Evolutionary conservation across 2,888 invertebrate species (phyloP).

Genomic region (Drosophila colorata): DNA sequence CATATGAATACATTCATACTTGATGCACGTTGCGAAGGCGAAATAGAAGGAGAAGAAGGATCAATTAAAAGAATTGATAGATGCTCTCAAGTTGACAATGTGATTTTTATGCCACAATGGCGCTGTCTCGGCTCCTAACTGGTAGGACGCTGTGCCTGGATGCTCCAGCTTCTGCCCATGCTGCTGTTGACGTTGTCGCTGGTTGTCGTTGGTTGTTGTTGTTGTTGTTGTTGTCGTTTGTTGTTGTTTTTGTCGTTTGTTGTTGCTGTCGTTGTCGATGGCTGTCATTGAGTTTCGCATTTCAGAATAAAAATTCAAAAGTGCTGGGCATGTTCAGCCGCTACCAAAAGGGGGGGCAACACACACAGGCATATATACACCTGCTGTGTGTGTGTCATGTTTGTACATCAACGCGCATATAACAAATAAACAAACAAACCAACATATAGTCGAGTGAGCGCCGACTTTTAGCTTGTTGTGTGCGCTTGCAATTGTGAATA

Average conservation of each 20-base stretch:
- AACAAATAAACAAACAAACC: conserved; percentile 62
- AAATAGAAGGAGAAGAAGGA: conserved; percentile 49
- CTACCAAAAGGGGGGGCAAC: conserved; percentile 34
- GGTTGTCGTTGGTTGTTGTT: conserved; percentile 11
- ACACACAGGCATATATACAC: conserved; percentile 33
- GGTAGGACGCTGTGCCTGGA: conserved; percentile 17
- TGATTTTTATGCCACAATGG: conserved; percentile 64
- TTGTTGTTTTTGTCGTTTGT: conserved; percentile 20
- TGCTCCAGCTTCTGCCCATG: conserved; percentile 7
- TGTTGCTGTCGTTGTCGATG: conserved; percentile 57
- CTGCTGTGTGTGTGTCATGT: conserved; percentile 60
- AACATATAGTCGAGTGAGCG: conserved; percentile 45
- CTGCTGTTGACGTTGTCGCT: conserved; percentile 13
- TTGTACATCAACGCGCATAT: conserved; percentile 70
- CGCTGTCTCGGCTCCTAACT: conserved; percentile 17
- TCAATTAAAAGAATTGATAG: conserved; percentile 73
- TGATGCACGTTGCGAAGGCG: conserved; percentile 22
- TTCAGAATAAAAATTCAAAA: conserved; percentile 71
- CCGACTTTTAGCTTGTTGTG: conserved; percentile 63
- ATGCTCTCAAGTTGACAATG: conserved; percentile 70
- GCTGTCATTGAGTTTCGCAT: conserved; percentile 73
- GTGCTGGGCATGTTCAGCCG: conserved; percentile 52
- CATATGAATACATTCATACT: conserved; percentile 52
- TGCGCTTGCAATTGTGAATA: conserved; percentile 68
- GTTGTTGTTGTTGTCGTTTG: too few relatives aligned